Conservation (phyloP, 2,113 vertebrate genomes). For the Corythoichthys intestinalis region DNA sequence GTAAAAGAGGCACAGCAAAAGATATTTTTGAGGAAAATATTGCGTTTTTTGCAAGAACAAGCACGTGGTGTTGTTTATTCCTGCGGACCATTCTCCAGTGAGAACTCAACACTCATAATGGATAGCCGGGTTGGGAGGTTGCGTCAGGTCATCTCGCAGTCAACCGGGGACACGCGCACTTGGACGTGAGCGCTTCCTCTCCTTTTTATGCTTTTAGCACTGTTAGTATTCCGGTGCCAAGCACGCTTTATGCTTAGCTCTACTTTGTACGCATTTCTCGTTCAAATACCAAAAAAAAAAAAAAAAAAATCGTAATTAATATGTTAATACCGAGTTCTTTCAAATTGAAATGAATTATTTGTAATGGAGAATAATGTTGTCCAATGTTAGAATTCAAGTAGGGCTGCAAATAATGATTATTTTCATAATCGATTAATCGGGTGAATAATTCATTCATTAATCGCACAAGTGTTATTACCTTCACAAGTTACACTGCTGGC, state of each 20-base stretch:
- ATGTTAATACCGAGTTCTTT: no score
- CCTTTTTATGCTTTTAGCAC: background rate
- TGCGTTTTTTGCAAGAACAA: slow-evolving; percentile 38
- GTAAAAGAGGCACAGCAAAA: slow-evolving; percentile 13
- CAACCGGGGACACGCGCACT: background rate
- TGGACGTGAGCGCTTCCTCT: background rate
- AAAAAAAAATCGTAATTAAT: no score
- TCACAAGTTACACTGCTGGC: no score
- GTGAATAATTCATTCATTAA: no score
- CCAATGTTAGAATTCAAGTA: no score
- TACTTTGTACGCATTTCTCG: no score
- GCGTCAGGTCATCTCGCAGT: slow-evolving; percentile 40
- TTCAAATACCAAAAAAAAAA: no score
- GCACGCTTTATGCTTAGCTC: background rate
- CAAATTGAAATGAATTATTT: no score
- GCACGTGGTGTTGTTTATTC: slow-evolving; percentile 31
- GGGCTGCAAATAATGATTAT: no score
- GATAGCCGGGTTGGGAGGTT: slow-evolving; percentile 6
- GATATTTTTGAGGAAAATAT: slow-evolving; percentile 6
- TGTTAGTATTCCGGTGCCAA: background rate
- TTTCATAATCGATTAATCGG: no score
- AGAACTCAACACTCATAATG: slow-evolving; percentile 22
- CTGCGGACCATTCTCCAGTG: slow-evolving; percentile 29
- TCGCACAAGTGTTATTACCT: no score
- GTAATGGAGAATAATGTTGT: no score